Conservation (phyloP, 1,140 invertebrate species). For the Drosophila sproati region DNA sequence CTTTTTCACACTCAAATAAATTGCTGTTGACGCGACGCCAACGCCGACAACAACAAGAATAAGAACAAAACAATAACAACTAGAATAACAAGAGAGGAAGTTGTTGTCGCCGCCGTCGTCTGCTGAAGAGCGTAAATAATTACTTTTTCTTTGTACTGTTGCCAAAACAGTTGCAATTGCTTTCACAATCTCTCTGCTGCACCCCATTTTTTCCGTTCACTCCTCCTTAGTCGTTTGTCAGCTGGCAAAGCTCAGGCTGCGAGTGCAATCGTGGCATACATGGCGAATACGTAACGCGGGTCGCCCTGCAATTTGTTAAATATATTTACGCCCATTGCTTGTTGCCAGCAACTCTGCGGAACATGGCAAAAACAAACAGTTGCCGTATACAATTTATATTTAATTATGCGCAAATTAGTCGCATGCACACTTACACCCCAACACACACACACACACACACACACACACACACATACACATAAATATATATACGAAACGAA, state of each 20-base stretch:
- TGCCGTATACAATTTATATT: slow-evolving; percentile 80
- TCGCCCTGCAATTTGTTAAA: slow-evolving; percentile 75
- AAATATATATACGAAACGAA: not conserved
- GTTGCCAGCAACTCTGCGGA: slow-evolving; percentile 43
- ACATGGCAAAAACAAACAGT: slow-evolving; percentile 65
- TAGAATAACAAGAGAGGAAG: slow-evolving; percentile 54
- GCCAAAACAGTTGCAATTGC: slow-evolving; percentile 76
- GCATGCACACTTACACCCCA: slow-evolving; percentile 12
- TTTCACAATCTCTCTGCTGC: slow-evolving; percentile 29
- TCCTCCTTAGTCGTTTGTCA: slow-evolving; percentile 46
- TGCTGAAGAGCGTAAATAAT: slow-evolving; percentile 82
- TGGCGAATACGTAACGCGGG: slow-evolving; percentile 63
- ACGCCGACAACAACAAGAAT: slow-evolving; percentile 40
- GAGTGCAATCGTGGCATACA: slow-evolving; percentile 55
- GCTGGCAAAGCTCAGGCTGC: slow-evolving; percentile 51
- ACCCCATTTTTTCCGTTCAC: slow-evolving; percentile 9
- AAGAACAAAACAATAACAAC: slow-evolving; percentile 16
- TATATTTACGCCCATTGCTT: slow-evolving; percentile 82
- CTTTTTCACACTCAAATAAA: slow-evolving; percentile 83
- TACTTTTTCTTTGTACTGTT: slow-evolving; percentile 81
- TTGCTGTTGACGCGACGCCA: slow-evolving; percentile 81
- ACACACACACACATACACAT: slow-evolving; percentile 8
- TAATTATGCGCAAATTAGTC: slow-evolving; percentile 83
- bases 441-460: slow-evolving; percentile 7
- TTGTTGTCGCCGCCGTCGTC: slow-evolving; percentile 49